phyloP scores from a whole-genome alignment of 2,113 vertebrate species.

The Hymenochirus boettgeri region DNA sequence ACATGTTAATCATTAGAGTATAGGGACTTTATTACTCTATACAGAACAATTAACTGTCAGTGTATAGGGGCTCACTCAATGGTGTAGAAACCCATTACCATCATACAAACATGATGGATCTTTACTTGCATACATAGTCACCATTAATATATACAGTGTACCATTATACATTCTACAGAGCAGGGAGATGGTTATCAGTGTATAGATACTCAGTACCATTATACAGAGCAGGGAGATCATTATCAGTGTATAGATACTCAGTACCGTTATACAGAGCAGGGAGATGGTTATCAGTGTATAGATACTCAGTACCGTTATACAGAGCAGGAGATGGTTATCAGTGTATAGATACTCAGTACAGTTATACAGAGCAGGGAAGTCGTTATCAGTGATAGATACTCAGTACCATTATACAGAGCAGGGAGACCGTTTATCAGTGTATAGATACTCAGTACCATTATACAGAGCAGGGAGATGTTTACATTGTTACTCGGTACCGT shows the following conservation, averaged over 20 bases:
- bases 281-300: background rate
- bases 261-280: background rate
- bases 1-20: too few species aligned
- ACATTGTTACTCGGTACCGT: too few species aligned
- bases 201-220: background rate
- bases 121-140: background rate
- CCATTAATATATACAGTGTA: too few species aligned
- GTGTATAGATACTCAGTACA: background rate
- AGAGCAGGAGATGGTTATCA: background rate
- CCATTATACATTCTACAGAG: constrained; percentile 4
- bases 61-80: background rate
- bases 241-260: background rate
- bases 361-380: too few species aligned
- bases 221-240: background rate
- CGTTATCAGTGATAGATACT: background rate
- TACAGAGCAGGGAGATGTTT: background rate
- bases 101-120: background rate
- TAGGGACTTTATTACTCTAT: background rate
- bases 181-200: background rate
- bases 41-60: background rate
- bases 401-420: constrained; percentile 3
- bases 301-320: constrained; percentile 1
- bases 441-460: constrained; percentile 14
- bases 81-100: background rate
- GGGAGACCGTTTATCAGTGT: constrained; percentile 4